Evolutionary conservation across 2,888 invertebrate species (phyloP).

Genomic region (Dione vanillae): DNA sequence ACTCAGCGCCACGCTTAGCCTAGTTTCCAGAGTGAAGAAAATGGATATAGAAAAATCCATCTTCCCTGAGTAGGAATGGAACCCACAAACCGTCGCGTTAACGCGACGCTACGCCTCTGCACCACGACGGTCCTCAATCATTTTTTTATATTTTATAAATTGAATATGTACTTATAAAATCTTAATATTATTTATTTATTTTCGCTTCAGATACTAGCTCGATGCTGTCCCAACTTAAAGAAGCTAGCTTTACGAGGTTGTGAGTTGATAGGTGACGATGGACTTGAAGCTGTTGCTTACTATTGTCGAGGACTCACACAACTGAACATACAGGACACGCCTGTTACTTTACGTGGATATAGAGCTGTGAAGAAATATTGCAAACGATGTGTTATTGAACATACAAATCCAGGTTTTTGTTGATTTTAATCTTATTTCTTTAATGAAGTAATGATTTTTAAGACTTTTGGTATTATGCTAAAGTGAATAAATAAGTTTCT

Average conservation of each 20-base stretch:
- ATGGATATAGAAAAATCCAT: too few species aligned
- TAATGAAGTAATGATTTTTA: neutral
- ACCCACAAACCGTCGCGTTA: too few species aligned
- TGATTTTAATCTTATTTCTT: constrained; percentile 60
- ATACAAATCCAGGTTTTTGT: constrained; percentile 97
- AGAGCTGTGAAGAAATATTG: constrained; percentile 96
- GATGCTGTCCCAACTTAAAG: constrained; percentile 95
- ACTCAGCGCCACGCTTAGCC: too few species aligned
- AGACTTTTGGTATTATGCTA: neutral
- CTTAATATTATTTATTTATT: neutral
- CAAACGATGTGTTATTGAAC: constrained; percentile 96
- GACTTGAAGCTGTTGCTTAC: constrained; percentile 92
- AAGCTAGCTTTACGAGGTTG: constrained; percentile 95
- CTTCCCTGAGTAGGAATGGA: too few species aligned
- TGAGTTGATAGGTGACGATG: constrained; percentile 95
- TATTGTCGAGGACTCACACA: constrained; percentile 95
- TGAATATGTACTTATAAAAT: too few species aligned
- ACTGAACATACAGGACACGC: constrained; percentile 96
- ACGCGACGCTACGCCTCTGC: too few species aligned
- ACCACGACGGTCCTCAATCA: too few species aligned
- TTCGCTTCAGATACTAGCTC: constrained; percentile 89
- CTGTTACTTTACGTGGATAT: constrained; percentile 94
- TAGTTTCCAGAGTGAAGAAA: too few species aligned
- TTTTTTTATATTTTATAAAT: too few species aligned
- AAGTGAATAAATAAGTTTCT: too few species aligned